Evolutionary conservation across 1,140 invertebrate genomes (phyloP), one percentile per base, ranked within the genome.

Genomic region (Zaprionus davidi): DNA sequence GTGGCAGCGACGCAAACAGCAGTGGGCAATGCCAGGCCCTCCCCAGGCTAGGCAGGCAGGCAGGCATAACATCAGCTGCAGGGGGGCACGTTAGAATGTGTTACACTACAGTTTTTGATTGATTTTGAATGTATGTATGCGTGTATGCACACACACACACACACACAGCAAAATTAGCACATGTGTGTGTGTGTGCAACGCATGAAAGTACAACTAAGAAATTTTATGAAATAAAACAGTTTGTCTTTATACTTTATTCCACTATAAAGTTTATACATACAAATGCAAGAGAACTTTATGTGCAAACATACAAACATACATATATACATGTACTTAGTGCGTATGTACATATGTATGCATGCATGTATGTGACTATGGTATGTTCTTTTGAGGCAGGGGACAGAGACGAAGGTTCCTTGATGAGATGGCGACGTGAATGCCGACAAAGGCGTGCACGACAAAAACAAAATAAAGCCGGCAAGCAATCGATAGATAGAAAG

Each of bases 401-500:
- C 38, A 51, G 49, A 59, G 59, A 51, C 44, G 68, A 64, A 28
- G 38, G 46, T 36, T 24, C 20, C 5, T 12, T 31, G 76, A 36
- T 28, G 63, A 49, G 66, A 65, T 59, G 76, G 62, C 44, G 41
- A 49, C 59, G n/a, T 31, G 77, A 84, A 85, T 84, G 75, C 82
- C 81, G 82, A 77, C 71, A 81, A 84, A 83, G 57, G 71, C 59
- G 49, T 63, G 49, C 57, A 58, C 15, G 34, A 44, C 49, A 60
- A 76, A 71, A 79, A 71, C 60, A 76, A 76, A 79, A 79, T 31
- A 76, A 76, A 63, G 28, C 72, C 77, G 77, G 73, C 51, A 76
- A 67, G 57, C 31, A 34, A 70, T 41, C 38, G 22, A 24, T 58
- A 74, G 49, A 62, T 58, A 62, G 62, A 41, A 41, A 62, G 31